Base-by-base conservation (phyloP, 2,888 invertebrate genomes). In the Imbricaverruca yamaguchii region DNA sequence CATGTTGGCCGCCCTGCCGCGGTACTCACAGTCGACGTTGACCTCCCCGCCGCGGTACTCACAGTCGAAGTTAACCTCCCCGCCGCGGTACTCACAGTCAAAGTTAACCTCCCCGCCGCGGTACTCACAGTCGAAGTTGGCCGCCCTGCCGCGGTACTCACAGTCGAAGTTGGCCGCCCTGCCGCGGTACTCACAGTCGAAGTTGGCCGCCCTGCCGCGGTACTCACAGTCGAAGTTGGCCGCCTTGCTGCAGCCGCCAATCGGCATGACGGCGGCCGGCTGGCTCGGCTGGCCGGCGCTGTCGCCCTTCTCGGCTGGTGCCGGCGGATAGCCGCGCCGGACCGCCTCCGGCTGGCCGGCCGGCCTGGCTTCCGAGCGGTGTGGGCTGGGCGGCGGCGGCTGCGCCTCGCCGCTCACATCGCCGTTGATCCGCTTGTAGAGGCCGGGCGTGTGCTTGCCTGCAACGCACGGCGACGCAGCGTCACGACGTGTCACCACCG, bases 171-270 rank as follows among this genome's bases (percentile, higher is more conserved):
- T 39, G 39, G 39, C 59, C 53, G 21, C 59, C 23, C 21, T n/a
- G 18, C n/a, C 57, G 56, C 21, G 78, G 56, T 65, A 65, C 77
- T 79, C 78, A 79, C 74, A 25, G 57, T 39, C 39, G 39, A 39
- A 39, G 39, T 39, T 39, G 39, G 39, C 59, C 53, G 21, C 59
- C 23, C 21, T n/a, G 18, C n/a, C 57, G 56, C 21, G 78, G 56
- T 65, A 65, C 77, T 79, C 78, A 79, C 74, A 25, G 57, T 67
- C 65, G n/a, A 81, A 67, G n/a, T 23, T 56, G 59, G 65, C 15
- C 6, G 55, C 55, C 21, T 81, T 61, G 69, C 65, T 23, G 13
- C n/a, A 23, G 79, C 23, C 21, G 53, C 23, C 15, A 23, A 79
- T 12, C 21, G 61, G 79, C 57, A 79, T 23, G 10, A 11, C 53